Evolutionary conservation across 2,113 vertebrate species (phyloP), one percentile per base, ranked within the genome.

Genomic region (Ochotona curzoniae): DNA sequence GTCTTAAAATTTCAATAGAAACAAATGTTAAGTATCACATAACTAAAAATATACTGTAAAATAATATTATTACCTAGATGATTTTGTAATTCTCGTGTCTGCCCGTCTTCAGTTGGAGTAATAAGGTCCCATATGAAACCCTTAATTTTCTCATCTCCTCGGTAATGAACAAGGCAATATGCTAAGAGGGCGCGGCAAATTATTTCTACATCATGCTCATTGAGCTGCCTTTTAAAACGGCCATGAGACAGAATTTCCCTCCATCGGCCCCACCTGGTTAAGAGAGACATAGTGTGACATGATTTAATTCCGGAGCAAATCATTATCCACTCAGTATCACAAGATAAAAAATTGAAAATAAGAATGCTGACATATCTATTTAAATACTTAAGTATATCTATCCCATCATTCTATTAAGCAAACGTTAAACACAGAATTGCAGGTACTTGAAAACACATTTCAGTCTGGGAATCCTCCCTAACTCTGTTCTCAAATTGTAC

Each of bases 121-220:
- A 99, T 99, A 78, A 99, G 98, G 97, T 99, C 99, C 99, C 99
- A 99, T 97, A 99, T 99, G 97, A 99, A 99, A 96, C 99, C 98
- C 98, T 99, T 99, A 91, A 99, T 99, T 97, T 99, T 99, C 98
- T 99, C 99, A 94, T 99, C 99, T 69, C 99, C 99, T 87, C 99
- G 98, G 96, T 99, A 99, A 97, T 99, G 99, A 93, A 99, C 98
- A 21, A 99, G 98, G 91, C 99, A 99, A 96, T 99, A 99, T 26
- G 99, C 98, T 90, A 99, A 97, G 0, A 99, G 98, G 1, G 99
- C 99, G 83, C 99, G 97, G 96, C 99, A 99, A 96, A 99, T 99
- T 32, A 98, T 98, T 96, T 99, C 99, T 88, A 99, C 99, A n/a
- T 99, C 99, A 2, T 98, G 98, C 76, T 99, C 99, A 0, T 98